Percentiles rank a stretch among this genome's conserved stretches.
Conservation (phyloP, 2,113 vertebrate genomes). For the Psittacara wagleri region DNA sequence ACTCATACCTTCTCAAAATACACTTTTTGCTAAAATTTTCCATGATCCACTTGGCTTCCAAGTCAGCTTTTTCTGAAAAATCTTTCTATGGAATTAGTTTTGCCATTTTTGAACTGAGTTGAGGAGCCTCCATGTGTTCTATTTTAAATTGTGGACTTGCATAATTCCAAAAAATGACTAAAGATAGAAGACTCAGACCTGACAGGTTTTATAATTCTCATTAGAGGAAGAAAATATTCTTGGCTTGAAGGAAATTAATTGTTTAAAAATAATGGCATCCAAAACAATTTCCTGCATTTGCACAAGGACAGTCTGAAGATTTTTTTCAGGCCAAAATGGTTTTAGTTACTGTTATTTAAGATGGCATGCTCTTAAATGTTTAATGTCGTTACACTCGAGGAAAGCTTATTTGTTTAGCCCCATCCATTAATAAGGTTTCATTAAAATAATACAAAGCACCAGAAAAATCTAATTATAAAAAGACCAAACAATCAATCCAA, state of each 20-base stretch:
- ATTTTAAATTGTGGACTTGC: constrained; percentile 56
- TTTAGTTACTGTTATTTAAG: background rate
- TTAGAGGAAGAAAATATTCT: constrained; percentile 42
- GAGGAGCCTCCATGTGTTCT: constrained; percentile 50
- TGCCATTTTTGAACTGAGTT: constrained; percentile 50
- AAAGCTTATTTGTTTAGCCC: constrained; percentile 27
- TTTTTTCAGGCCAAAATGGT: background rate
- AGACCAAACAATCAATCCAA: constrained; percentile 47
- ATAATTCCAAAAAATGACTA: constrained; percentile 42
- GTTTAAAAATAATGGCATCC: constrained; percentile 19
- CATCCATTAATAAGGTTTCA: constrained; percentile 50
- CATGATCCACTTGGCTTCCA: constrained; percentile 47
- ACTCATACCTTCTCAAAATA: constrained; percentile 56
- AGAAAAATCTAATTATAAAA: constrained; percentile 55
- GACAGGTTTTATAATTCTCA: constrained; percentile 47
- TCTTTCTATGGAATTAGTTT: constrained; percentile 62
- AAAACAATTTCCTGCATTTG: background rate
- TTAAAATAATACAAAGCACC: constrained; percentile 64
- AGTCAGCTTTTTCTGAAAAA: constrained; percentile 39
- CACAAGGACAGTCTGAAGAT: background rate
- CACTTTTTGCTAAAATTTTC: constrained; percentile 53
- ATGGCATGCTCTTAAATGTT: background rate
- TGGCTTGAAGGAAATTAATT: constrained; percentile 35
- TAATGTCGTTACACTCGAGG: background rate
- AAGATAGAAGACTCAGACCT: constrained; percentile 40